Percentiles rank a stretch among this genome's conserved stretches.
phyloP scores from a whole-genome alignment of 2,113 vertebrate species.

The Ginglymostoma cirratum region DNA sequence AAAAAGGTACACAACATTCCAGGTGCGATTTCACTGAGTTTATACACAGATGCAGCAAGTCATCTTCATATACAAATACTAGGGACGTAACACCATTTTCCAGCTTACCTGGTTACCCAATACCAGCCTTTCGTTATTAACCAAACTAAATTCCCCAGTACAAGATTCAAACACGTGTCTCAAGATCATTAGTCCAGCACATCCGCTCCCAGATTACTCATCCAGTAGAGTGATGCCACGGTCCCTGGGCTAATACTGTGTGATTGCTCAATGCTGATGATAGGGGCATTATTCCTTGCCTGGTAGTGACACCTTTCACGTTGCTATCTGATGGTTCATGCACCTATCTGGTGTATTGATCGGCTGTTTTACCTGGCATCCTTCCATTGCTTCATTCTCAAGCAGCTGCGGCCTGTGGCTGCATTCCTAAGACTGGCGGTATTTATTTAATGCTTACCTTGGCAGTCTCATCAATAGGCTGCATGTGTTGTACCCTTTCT shows the following conservation, averaged over 20 bases:
- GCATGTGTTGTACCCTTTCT: background rate
- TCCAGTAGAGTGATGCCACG: no score
- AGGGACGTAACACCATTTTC: no score
- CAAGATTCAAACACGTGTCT: background rate
- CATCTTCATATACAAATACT: no score
- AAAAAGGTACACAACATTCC: no score
- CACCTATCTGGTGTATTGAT: background rate
- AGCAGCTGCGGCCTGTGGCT: background rate
- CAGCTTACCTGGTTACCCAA: no score
- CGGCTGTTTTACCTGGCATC: background rate
- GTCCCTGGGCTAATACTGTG: background rate
- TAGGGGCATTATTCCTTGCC: background rate
- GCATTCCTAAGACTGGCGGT: background rate
- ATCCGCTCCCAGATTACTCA: background rate
- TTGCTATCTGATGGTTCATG: background rate
- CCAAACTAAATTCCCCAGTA: background rate
- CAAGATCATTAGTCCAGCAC: background rate
- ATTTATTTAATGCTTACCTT: background rate
- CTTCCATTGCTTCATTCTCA: background rate
- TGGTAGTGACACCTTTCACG: background rate
- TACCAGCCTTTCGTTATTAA: background rate
- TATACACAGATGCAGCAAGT: no score
- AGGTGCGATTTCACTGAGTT: no score
- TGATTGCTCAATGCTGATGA: background rate
- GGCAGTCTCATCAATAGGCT: background rate